Base-by-base conservation (phyloP, 2,113 vertebrate genomes). In the Mobula hypostoma region DNA sequence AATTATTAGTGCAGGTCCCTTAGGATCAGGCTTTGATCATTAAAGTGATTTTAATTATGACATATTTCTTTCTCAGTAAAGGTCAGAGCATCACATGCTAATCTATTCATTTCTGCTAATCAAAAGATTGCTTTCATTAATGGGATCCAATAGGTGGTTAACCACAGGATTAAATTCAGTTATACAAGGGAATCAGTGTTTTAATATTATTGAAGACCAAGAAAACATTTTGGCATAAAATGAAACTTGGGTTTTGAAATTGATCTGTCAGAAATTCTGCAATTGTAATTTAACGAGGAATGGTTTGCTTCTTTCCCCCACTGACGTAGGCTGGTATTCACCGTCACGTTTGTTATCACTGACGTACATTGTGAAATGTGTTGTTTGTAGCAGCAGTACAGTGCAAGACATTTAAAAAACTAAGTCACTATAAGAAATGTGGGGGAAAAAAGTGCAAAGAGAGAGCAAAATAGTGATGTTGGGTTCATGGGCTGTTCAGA, bases 11-110 rank as follows among this genome's bases (percentile, higher is more conserved):
- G 6, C 85, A 68, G 29, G 29, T 90, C 61, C n/a, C 61, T 36
- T 66, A 17, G 85, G 85, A 90, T 66, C 85, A 7, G n/a, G 58
- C 61, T 66, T 17, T 32, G 40, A 90, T 19, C 85, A 90, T 90
- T 90, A 66, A 90, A 66, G 85, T 90, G 85, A 32, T 90, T 90
- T 90, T 90, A 90, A 90, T 90, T 66, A 90, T 90, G 85, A 90
- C 85, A 32, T 90, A 24, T 58, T 61, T 87, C 29, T 87, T 56
- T 63, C 61, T 17, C 66, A 32, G 85, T n/a, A 66, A 90, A 66
- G 85, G 85, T 66, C 85, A 90, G 61, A 11, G n/a, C 85, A 90
- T 90, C 61, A 32, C 63, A n/a, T 32, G 66, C 85, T 90, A 90
- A 90, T 90, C 29, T 63, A 90, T 90, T 90, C 61, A 61, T 68